A percentile compares a stretch with the other conserved stretches of the same genome.
These are phyloP conservation scores for Bolinopsis microptera DNA, from an alignment of 37 sponge, comb jelly and placozoan species.

Conservation along the genomic window DNA sequence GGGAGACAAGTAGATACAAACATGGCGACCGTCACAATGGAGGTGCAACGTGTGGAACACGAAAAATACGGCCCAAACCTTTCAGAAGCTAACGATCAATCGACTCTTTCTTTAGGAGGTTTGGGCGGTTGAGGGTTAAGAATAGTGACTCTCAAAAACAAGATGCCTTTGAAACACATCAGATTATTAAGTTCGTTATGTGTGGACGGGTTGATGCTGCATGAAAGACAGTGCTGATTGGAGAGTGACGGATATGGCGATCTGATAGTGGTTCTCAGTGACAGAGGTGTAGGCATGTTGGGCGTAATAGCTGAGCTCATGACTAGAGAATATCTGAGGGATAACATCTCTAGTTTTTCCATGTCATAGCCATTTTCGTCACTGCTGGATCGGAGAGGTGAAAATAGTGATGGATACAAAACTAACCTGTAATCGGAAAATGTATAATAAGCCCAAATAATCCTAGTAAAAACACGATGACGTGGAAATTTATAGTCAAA, in stretches of 20 bases:
- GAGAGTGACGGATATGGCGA: too few relatives aligned
- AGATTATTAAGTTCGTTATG: too few relatives aligned
- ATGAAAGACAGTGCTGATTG: too few relatives aligned
- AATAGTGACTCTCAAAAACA: background rate
- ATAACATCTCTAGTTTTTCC: background rate
- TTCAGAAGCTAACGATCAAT: background rate
- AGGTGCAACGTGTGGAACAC: constrained; percentile 8
- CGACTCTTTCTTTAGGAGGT: background rate
- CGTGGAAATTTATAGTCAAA: too few relatives aligned
- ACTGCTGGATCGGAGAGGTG: too few relatives aligned
- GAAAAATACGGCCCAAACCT: constrained; percentile 22
- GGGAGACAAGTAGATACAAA: constrained; percentile 34
- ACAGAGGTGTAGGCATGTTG: background rate
- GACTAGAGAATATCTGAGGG: background rate
- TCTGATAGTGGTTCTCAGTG: too few relatives aligned
- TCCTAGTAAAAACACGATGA: too few relatives aligned
- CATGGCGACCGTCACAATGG: background rate
- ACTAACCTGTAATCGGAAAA: too few relatives aligned
- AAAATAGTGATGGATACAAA: too few relatives aligned
- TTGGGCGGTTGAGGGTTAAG: background rate
- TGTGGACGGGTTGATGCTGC: too few relatives aligned
- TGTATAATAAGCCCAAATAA: too few relatives aligned
- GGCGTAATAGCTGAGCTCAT: background rate
- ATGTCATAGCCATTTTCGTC: too few relatives aligned
- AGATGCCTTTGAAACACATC: background rate